Evolutionary conservation across 2,113 vertebrate genomes (phyloP).

Genomic region (Choloepus hoffmanni): DNA sequence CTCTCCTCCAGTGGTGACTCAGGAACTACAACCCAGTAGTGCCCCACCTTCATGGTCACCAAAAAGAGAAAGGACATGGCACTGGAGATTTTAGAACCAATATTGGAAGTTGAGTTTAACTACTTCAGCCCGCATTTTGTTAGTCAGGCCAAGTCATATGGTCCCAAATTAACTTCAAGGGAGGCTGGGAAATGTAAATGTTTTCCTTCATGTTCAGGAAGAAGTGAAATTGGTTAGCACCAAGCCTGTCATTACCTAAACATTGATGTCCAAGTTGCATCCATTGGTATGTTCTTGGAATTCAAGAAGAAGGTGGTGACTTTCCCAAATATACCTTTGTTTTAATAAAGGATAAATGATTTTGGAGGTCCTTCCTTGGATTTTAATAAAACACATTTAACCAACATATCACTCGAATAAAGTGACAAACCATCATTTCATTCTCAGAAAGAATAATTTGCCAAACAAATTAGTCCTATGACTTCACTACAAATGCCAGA

Average conservation of each 20-base stretch:
- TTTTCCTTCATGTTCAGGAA: not conserved
- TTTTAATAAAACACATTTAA: slow-evolving; percentile 58
- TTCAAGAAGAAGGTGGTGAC: not conserved
- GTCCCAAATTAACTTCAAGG: not conserved
- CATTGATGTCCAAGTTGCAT: not conserved
- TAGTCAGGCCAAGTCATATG: not conserved
- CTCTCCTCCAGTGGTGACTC: not conserved
- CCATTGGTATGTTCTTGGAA: not conserved
- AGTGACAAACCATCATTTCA: not conserved
- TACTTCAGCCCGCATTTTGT: not conserved
- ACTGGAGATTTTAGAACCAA: not conserved
- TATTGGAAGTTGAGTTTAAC: not conserved
- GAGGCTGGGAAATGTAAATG: not conserved
- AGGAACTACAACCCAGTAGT: not conserved
- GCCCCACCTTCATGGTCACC: not conserved
- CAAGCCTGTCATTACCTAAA: not conserved
- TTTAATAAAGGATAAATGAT: not conserved
- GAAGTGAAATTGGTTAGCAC: not conserved
- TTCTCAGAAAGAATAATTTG: slow-evolving; percentile 54
- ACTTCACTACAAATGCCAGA: not conserved
- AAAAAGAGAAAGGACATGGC: not conserved
- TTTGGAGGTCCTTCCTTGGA: not conserved
- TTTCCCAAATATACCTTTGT: not conserved
- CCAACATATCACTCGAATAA: not conserved
- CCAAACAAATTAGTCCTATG: slow-evolving; percentile 54